Percentiles rank a stretch among this genome's conserved stretches.
Evolutionary conservation across 2,113 vertebrate species (phyloP).

Genomic region (Vanacampus margaritifer): DNA sequence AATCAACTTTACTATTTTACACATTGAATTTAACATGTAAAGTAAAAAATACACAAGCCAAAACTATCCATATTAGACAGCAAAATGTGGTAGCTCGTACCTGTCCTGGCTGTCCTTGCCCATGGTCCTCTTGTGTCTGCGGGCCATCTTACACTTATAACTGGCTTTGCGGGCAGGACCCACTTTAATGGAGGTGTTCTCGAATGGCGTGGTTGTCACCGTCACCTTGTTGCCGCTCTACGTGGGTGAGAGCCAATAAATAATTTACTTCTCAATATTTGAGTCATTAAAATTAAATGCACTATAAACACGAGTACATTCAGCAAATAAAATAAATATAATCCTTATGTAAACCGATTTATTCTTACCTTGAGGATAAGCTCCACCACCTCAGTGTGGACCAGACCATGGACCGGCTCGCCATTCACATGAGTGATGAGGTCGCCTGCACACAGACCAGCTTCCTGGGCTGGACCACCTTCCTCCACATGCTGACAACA

Average conservation of each 20-base stretch:
- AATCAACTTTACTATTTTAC: neutral
- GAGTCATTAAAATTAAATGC: neutral
- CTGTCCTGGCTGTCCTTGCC: conserved; percentile 84
- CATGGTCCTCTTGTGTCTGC: conserved; percentile 79
- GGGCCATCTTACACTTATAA: conserved; percentile 90
- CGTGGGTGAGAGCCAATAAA: conserved; percentile 5
- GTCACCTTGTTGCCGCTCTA: conserved; percentile 92
- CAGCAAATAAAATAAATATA: neutral
- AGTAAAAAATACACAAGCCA: neutral
- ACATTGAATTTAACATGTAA: neutral
- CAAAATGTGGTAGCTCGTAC: conserved; percentile 50
- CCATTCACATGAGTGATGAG: conserved; percentile 98
- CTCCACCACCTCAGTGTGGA: conserved; percentile 93
- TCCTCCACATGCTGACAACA: conserved; percentile 87
- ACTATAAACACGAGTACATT: neutral
- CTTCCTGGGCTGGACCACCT: conserved; percentile 86
- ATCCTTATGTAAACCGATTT: neutral
- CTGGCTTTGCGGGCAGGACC: conserved; percentile 86
- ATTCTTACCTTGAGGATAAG: conserved; percentile 85
- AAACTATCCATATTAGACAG: neutral
- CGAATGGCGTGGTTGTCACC: conserved; percentile 89
- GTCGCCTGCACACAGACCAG: conserved; percentile 87
- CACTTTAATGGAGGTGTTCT: conserved; percentile 92
- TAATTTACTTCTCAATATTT: neutral
- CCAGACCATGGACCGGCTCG: conserved; percentile 89